phyloP scores from a whole-genome alignment of 2,113 vertebrate species.

The Rana temporaria region DNA sequence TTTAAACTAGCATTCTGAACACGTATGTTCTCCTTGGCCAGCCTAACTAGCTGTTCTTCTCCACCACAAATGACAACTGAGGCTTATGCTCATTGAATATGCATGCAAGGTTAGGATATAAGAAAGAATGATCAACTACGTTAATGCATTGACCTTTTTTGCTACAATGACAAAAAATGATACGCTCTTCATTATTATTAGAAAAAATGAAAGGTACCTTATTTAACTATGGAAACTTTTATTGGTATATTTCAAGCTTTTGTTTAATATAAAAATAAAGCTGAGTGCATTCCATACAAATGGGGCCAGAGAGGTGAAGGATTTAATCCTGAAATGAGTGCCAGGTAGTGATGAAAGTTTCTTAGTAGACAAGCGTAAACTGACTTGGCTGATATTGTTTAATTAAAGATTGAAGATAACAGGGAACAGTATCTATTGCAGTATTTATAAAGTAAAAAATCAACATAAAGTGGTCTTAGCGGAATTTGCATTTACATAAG shows the following conservation, averaged over 20 bases:
- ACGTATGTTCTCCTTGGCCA: no score
- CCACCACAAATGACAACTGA: no score
- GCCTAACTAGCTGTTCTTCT: no score
- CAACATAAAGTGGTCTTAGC: conserved; percentile 12
- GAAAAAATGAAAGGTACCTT: background rate
- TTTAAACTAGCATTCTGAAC: no score
- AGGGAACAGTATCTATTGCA: conserved; percentile 36
- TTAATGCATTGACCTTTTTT: background rate
- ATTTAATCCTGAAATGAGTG: conserved; percentile 38
- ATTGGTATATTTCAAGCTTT: background rate
- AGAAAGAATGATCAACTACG: background rate
- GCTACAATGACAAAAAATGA: background rate
- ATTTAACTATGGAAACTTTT: background rate
- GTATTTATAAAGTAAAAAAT: conserved; percentile 25
- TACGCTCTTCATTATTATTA: no score
- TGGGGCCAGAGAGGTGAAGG: conserved; percentile 37
- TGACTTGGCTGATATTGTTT: conserved; percentile 51
- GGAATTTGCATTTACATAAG: conserved; percentile 40
- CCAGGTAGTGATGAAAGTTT: conserved; percentile 45
- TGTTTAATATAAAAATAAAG: background rate
- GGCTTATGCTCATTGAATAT: background rate
- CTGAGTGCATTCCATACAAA: conserved; percentile 24
- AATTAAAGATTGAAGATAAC: conserved; percentile 51
- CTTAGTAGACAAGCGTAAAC: conserved; percentile 43
- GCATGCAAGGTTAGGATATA: background rate